These are phyloP conservation scores for Aphelenchoides fujianensis DNA, from an alignment of 1,140 invertebrate species.

Conservation along the genomic window DNA sequence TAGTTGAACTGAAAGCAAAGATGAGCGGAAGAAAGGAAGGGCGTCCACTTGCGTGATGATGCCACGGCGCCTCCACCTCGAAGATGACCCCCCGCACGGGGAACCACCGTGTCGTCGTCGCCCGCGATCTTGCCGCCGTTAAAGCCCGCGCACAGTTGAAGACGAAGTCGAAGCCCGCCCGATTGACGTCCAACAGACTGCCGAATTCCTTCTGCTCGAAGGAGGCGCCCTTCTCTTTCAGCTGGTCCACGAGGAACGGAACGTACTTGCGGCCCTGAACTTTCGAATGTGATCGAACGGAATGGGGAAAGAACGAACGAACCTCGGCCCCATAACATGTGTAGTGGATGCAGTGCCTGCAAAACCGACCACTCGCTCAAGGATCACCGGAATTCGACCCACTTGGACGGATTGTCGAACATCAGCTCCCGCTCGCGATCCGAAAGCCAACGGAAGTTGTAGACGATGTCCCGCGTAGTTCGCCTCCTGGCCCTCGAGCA, in stretches of 20 bases:
- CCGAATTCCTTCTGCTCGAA: conserved; percentile 32
- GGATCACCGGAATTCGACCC: not conserved
- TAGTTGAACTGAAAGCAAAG: conserved; percentile 53
- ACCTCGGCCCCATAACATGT: conserved; percentile 57
- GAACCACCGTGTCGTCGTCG: conserved; percentile 46
- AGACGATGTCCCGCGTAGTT: conserved; percentile 49
- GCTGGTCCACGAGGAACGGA: conserved; percentile 47
- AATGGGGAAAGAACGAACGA: no score
- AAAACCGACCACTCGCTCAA: conserved; percentile 24
- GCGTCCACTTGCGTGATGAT: conserved; percentile 17
- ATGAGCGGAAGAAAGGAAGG: conserved; percentile 22
- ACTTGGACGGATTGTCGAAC: conserved; percentile 43
- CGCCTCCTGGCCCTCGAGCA: conserved; percentile 39
- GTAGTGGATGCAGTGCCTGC: conserved; percentile 55
- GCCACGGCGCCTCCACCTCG: conserved; percentile 45
- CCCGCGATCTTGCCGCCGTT: conserved; percentile 48
- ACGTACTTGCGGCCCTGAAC: conserved; percentile 54
- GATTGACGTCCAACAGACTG: conserved; percentile 31
- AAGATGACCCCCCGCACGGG: conserved; percentile 51
- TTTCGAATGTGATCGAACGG: no score
- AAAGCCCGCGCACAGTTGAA: conserved; percentile 57
- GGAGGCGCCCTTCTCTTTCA: conserved; percentile 31
- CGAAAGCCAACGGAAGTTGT: conserved; percentile 56
- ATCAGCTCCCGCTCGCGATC: conserved; percentile 41
- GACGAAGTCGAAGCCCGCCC: conserved; percentile 45